A percentile compares a stretch with the other conserved stretches of the same genome.
These are phyloP conservation scores for Corythoichthys intestinalis DNA, from an alignment of 2,113 vertebrate species.

Conservation along the genomic window DNA sequence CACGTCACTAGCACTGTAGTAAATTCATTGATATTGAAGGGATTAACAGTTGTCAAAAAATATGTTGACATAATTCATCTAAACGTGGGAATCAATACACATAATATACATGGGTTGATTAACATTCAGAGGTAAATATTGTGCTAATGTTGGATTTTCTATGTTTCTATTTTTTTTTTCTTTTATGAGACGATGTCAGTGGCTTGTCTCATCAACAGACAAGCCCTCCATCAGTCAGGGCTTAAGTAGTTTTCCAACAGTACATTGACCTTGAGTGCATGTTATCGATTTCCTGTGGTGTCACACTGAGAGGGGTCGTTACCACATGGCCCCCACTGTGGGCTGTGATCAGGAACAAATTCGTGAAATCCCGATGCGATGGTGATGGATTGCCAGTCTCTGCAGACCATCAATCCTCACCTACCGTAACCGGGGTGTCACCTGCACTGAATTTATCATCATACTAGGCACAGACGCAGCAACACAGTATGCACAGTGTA, in stretches of 20 bases:
- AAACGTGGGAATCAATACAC: not conserved
- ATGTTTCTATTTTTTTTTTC: constrained; percentile 23
- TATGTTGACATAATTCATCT: not conserved
- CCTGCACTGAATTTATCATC: constrained; percentile 88
- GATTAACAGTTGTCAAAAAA: not conserved
- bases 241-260: constrained; percentile 97
- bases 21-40: not conserved
- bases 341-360: constrained; percentile 91
- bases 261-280: constrained; percentile 96
- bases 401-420: constrained; percentile 87
- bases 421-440: constrained; percentile 79
- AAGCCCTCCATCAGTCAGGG: constrained; percentile 85
- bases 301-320: constrained; percentile 86
- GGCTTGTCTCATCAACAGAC: constrained; percentile 78
- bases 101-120: not conserved
- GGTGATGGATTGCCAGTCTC: constrained; percentile 86
- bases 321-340: constrained; percentile 82
- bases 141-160: constrained; percentile 21
- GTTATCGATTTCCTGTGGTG: constrained; percentile 96
- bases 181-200: constrained; percentile 70
- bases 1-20: not conserved
- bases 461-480: constrained; percentile 65
- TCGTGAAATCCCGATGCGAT: constrained; percentile 88
- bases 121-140: constrained; percentile 9
- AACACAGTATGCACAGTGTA: constrained; percentile 15